Evolutionary conservation across 2,797 vertebrate species (phyloP).

Genomic region (Lepus townsendii): DNA sequence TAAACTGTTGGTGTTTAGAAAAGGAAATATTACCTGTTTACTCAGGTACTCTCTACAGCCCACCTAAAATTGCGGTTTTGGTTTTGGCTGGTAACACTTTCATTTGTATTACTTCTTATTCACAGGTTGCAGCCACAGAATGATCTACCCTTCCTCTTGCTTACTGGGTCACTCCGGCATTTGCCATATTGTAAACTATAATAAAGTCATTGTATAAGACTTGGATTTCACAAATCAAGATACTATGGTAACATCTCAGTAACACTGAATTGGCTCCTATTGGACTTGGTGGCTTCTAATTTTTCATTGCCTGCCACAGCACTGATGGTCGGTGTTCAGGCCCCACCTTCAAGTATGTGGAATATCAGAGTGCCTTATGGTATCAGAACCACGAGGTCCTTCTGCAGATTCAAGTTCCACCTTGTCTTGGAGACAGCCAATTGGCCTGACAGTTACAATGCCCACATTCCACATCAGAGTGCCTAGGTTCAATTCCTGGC

Average conservation of each 20-base stretch:
- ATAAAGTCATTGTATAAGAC: slow-evolving; percentile 9
- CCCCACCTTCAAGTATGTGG: neutral
- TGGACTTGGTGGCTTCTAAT: neutral
- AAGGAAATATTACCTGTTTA: slow-evolving; percentile 54
- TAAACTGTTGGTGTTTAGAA: slow-evolving; percentile 28
- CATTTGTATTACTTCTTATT: slow-evolving; percentile 41
- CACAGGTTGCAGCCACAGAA: neutral
- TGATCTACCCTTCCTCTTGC: neutral
- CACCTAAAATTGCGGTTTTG: slow-evolving; percentile 14
- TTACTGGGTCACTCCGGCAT: neutral
- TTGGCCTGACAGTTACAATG: no score
- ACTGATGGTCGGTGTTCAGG: neutral
- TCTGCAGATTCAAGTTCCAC: neutral
- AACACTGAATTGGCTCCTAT: neutral
- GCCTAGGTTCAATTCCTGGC: no score
- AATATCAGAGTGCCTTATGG: neutral
- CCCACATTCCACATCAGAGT: no score
- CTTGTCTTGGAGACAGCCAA: neutral
- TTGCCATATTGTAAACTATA: slow-evolving; percentile 1
- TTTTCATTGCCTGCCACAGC: neutral
- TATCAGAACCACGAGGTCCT: neutral
- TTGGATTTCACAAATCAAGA: slow-evolving; percentile 25
- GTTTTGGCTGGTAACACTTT: slow-evolving; percentile 1
- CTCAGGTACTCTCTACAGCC: neutral
- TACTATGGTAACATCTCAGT: neutral